Conservation (phyloP, 2,113 vertebrate genomes). For the Dicaeum eximium region DNA sequence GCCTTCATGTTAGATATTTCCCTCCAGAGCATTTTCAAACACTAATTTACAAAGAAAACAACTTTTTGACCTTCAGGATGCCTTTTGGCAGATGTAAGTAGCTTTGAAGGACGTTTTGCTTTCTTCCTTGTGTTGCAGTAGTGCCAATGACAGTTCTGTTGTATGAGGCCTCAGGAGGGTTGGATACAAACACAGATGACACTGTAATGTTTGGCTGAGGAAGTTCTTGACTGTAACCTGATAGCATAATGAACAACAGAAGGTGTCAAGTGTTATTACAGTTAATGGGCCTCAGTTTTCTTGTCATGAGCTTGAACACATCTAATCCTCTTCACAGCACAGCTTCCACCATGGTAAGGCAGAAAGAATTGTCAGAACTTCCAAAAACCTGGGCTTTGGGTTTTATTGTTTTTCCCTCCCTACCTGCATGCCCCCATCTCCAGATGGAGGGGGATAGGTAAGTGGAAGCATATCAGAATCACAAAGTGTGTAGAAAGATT, state of each 20-base stretch:
- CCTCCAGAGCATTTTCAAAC: background rate
- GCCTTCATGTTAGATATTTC: background rate
- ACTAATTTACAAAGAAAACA: background rate
- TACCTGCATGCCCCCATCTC: background rate
- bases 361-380: background rate
- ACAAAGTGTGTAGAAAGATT: constrained; percentile 20
- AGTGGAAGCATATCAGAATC: constrained; percentile 11
- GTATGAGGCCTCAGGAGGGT: background rate
- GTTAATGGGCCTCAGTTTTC: constrained; percentile 47
- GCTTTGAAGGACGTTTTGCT: background rate
- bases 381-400: background rate
- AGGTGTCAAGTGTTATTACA: constrained; percentile 33
- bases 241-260: constrained; percentile 13
- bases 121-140: background rate
- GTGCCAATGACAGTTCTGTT: background rate
- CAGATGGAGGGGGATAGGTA: constrained; percentile 22
- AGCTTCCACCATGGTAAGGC: background rate
- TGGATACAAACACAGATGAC: background rate
- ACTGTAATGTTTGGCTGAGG: background rate
- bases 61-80: background rate
- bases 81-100: background rate
- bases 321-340: background rate
- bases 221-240: background rate
- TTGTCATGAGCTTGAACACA: constrained; percentile 32
- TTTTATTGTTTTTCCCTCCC: background rate